Conservation (phyloP, 1,140 invertebrate species). For the Polypedilum pembai region DNA sequence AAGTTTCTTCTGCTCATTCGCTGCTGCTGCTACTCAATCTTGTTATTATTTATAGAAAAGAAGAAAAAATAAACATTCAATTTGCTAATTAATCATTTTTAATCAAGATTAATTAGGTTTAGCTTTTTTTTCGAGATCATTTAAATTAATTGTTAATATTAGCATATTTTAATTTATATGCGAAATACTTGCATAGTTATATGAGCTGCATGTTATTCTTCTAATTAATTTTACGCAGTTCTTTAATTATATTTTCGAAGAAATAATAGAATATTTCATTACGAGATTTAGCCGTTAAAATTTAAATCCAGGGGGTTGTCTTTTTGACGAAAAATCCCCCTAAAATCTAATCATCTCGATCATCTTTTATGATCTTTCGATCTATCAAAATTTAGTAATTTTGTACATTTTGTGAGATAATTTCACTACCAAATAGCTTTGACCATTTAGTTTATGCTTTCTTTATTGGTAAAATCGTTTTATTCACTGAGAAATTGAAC, state of each 20-base stretch:
- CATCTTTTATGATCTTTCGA: too few species aligned
- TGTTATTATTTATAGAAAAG: background rate
- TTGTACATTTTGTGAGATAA: too few species aligned
- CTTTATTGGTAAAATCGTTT: too few species aligned
- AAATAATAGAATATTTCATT: too few species aligned
- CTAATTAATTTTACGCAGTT: background rate
- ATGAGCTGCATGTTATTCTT: background rate
- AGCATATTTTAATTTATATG: background rate
- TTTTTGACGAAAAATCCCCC: too few species aligned
- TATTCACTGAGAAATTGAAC: background rate
- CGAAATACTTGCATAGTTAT: background rate
- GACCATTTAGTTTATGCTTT: too few species aligned
- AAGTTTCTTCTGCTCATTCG: background rate
- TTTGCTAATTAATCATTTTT: background rate
- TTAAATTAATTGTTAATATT: background rate
- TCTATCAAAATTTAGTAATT: too few species aligned
- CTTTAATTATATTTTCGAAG: too few species aligned
- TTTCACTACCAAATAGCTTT: too few species aligned
- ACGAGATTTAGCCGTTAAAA: too few species aligned
- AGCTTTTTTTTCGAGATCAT: background rate
- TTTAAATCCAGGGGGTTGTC: too few species aligned
- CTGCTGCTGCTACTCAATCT: background rate
- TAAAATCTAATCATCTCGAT: too few species aligned
- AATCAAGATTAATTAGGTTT: background rate
- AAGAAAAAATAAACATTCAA: background rate